Conservation (phyloP, 2,113 vertebrate species). For the Saccopteryx leptura region DNA sequence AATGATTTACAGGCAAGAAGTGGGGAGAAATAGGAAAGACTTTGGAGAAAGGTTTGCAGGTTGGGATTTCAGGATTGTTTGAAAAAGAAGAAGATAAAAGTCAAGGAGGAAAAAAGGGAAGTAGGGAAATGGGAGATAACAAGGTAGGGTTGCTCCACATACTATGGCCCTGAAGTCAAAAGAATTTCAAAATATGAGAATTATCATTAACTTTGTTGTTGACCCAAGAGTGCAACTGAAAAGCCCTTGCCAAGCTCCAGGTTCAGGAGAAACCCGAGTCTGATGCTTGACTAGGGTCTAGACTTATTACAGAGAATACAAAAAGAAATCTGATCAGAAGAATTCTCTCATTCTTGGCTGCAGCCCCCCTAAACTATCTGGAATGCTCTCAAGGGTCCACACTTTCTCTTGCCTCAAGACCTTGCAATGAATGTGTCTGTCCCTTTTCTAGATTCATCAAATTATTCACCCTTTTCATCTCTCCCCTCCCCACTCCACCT, state of each 20-base stretch:
- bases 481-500: not conserved
- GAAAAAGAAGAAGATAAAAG: not conserved
- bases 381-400: not conserved
- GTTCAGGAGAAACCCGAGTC: not conserved
- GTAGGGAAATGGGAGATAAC: not conserved
- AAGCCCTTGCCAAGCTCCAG: not conserved
- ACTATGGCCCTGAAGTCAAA: not conserved
- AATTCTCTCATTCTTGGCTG: not conserved
- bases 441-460: not conserved
- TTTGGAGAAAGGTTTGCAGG: not conserved
- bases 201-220: not conserved
- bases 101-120: not conserved
- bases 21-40: not conserved
- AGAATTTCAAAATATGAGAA: constrained; percentile 15
- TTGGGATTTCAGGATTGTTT: not conserved
- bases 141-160: not conserved
- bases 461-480: no score
- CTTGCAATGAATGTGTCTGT: not conserved
- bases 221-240: not conserved
- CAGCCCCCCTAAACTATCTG: not conserved
- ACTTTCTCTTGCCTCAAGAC: not conserved
- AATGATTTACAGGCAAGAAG: not conserved
- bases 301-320: not conserved
- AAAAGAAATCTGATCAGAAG: not conserved
- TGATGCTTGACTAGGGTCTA: not conserved